Evolutionary conservation across 2,797 vertebrate species (phyloP), one percentile per base, ranked within the genome.

Genomic region (Glyptemys insculpta): DNA sequence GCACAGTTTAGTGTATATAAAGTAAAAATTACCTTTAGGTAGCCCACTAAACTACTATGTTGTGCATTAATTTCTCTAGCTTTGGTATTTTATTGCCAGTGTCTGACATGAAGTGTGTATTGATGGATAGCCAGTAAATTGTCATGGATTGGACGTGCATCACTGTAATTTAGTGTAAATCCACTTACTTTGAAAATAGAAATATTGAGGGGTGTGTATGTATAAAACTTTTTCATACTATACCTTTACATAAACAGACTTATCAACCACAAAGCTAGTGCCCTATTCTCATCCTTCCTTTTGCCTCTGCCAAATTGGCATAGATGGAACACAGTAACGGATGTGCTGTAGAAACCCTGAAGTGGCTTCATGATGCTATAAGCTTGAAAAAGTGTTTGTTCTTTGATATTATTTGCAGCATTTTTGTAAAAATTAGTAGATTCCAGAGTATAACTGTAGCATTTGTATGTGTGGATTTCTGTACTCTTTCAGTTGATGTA

Each of bases 171-270:
- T 41, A 72, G n/a, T 41, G 68, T 72, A 72, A 37, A 72, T 72
- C n/a, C 37, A 2, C 1, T 85, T 81, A 8, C 47, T 91, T 79
- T 79, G 37, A 31, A 86, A 52, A 12, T 29, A 1, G 0, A 4
- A 57, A 5, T 76, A 2, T 57, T 91, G 15, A 15, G 7, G 12
- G 44, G 37, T 31, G 25, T 11, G 1, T 12, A 10, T 34, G 54
- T 14, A 53, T 79, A 81, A 90, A 87, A 21, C 37, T 52, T 72
- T 72, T 37, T 0, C 0, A 0, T n/a, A 1, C 72, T 57, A 16
- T 5, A 37, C 0, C 7, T 68, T 47, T 12, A 44, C 19, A 72
- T 41, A 72, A 37, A 72, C 19, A 41, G n/a, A 72, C n/a, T 85
- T 79, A 14, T 1, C 44, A 6, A 0, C 23, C 3, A 78, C 0